Conservation (phyloP, 2,888 invertebrate genomes). For the Punctoribates punctum region DNA sequence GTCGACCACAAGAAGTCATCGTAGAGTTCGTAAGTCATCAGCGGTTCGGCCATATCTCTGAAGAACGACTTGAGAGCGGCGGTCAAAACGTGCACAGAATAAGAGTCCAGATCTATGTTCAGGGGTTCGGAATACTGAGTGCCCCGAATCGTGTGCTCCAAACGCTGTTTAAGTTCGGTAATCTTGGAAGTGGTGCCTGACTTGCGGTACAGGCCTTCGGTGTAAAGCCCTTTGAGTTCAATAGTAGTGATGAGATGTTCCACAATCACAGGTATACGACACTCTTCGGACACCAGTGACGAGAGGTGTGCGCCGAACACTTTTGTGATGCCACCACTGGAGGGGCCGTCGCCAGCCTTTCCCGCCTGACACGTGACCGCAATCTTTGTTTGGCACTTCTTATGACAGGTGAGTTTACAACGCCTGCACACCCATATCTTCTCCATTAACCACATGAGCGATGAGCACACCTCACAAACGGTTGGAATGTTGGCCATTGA, state of each 20-base stretch:
- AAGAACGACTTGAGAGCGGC: conserved; percentile 82
- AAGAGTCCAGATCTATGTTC: conserved; percentile 66
- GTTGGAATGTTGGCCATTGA: conserved; percentile 94
- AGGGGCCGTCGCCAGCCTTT: neutral
- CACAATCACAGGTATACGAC: conserved; percentile 71
- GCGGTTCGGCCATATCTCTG: conserved; percentile 86
- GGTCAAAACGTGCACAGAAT: conserved; percentile 83
- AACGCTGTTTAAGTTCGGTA: conserved; percentile 53
- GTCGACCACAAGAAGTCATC: conserved; percentile 89
- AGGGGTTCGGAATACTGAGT: no score
- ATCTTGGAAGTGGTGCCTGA: conserved; percentile 62
- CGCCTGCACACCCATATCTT: conserved; percentile 72
- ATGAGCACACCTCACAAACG: conserved; percentile 89
- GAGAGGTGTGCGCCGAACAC: conserved; percentile 76
- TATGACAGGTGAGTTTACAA: conserved; percentile 89
- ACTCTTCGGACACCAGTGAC: conserved; percentile 64
- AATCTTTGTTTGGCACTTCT: conserved; percentile 76
- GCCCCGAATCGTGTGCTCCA: conserved; percentile 55
- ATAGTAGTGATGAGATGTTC: conserved; percentile 83
- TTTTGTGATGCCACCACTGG: neutral
- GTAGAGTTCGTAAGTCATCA: conserved; percentile 87
- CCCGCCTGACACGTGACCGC: neutral
- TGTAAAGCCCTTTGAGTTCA: conserved; percentile 84
- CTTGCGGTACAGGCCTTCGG: conserved; percentile 88
- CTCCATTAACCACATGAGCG: conserved; percentile 93